Percentiles rank a stretch among this genome's conserved stretches.
Evolutionary conservation across 2,113 vertebrate genomes (phyloP).

Genomic region (Burhinus oedicnemus): DNA sequence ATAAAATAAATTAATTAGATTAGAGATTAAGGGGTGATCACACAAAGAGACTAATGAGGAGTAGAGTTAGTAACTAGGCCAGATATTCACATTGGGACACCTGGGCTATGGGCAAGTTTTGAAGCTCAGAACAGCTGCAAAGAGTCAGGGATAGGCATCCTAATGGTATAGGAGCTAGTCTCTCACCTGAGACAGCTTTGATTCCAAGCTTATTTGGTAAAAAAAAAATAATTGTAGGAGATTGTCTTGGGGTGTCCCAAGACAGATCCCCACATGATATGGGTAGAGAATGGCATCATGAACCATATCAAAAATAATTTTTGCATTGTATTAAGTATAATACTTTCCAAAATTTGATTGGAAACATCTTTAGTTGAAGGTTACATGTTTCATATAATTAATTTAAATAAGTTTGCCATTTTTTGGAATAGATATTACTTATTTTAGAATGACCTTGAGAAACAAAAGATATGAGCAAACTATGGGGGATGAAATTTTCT

Average conservation of each 20-base stretch:
- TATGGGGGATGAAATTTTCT: neutral
- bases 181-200: neutral
- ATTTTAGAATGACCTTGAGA: neutral
- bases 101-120: neutral
- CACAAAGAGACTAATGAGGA: constrained; percentile 33
- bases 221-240: neutral
- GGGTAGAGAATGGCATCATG: neutral
- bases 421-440: neutral
- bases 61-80: constrained; percentile 61
- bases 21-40: constrained; percentile 49
- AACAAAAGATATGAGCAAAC: neutral
- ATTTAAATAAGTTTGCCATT: neutral
- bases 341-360: neutral
- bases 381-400: neutral
- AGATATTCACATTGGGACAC: constrained; percentile 13
- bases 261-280: neutral
- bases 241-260: neutral
- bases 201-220: neutral
- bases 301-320: neutral
- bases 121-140: constrained; percentile 22
- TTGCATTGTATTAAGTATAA: neutral
- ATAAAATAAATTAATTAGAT: constrained; percentile 66
- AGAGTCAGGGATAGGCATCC: neutral
- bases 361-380: neutral
- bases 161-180: neutral